Percentiles rank a stretch among this genome's conserved stretches.
These are phyloP conservation scores for Mechanitis mazaeus DNA, from an alignment of 2,888 invertebrate species.

Conservation along the genomic window DNA sequence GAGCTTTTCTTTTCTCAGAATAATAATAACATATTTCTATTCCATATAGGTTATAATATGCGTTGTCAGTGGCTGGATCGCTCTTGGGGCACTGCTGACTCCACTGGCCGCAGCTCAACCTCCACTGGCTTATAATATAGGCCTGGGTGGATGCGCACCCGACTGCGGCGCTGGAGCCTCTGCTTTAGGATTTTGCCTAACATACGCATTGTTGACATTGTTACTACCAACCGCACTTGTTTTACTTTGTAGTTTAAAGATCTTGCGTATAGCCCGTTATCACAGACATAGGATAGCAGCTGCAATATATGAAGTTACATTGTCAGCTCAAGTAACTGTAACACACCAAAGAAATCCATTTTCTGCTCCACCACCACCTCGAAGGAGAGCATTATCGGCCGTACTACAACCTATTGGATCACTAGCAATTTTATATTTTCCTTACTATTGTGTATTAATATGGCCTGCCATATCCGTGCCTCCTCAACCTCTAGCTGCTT, in stretches of 20 bases:
- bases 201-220: constrained; percentile 80
- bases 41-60: constrained; percentile 78
- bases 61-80: constrained; percentile 81
- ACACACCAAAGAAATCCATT: constrained; percentile 89
- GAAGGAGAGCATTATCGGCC: constrained; percentile 79
- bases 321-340: constrained; percentile 89
- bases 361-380: constrained; percentile 81
- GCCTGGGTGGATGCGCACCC: constrained; percentile 80
- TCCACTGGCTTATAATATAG: constrained; percentile 61
- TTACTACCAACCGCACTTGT: constrained; percentile 82
- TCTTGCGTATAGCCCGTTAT: constrained; percentile 81
- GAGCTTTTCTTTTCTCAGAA: background rate
- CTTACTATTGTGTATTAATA: constrained; percentile 82
- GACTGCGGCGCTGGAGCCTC: constrained; percentile 79
- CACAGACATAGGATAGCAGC: constrained; percentile 90
- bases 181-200: constrained; percentile 79
- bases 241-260: constrained; percentile 83
- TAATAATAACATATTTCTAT: constrained; percentile 5
- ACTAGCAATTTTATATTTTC: constrained; percentile 83
- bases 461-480: constrained; percentile 76
- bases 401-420: constrained; percentile 85
- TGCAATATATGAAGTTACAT: constrained; percentile 89
- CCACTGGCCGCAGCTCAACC: constrained; percentile 79
- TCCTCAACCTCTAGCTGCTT: constrained; percentile 69
- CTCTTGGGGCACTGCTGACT: constrained; percentile 78